phyloP scores from a whole-genome alignment of 2,888 invertebrate species.

The Coronaproctus castanopsis region DNA sequence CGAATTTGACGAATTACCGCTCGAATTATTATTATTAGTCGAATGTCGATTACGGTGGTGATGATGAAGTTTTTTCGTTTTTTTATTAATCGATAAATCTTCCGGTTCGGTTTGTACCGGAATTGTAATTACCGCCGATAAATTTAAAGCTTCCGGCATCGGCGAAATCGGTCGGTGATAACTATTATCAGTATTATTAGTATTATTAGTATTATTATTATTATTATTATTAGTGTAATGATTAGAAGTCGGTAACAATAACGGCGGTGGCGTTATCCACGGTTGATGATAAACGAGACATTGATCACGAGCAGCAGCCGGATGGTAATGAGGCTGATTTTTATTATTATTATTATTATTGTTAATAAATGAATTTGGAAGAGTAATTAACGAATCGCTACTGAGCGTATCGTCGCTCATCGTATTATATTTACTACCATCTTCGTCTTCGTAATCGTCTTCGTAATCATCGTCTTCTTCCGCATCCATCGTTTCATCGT shows the following conservation, averaged over 20 bases:
- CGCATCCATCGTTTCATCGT: slow-evolving; percentile 15
- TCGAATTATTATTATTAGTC: slow-evolving; percentile 16
- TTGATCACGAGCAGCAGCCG: neutral
- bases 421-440: slow-evolving; percentile 16
- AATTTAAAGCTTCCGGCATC: slow-evolving; percentile 3
- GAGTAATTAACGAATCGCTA: slow-evolving; percentile 26
- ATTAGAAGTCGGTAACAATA: slow-evolving; percentile 23
- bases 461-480: slow-evolving; percentile 16
- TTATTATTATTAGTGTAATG: too few species aligned
- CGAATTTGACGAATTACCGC: slow-evolving; percentile 5
- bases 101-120: slow-evolving; percentile 84
- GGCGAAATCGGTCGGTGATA: slow-evolving; percentile 10
- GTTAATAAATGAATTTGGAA: slow-evolving; percentile 23
- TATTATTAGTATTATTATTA: too few species aligned
- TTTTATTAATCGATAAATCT: slow-evolving; percentile 55
- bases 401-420: slow-evolving; percentile 15
- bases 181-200: too few species aligned
- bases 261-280: slow-evolving; percentile 22
- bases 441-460: slow-evolving; percentile 17
- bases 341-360: neutral
- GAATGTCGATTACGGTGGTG: slow-evolving; percentile 20
- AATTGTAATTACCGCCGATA: slow-evolving; percentile 23
- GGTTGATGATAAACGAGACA: slow-evolving; percentile 20
- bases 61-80: slow-evolving; percentile 18
- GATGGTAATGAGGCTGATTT: neutral